Evolutionary conservation across 2,888 invertebrate genomes (phyloP), one percentile per base, ranked within the genome.

Genomic region (Mamestra brassicae): DNA sequence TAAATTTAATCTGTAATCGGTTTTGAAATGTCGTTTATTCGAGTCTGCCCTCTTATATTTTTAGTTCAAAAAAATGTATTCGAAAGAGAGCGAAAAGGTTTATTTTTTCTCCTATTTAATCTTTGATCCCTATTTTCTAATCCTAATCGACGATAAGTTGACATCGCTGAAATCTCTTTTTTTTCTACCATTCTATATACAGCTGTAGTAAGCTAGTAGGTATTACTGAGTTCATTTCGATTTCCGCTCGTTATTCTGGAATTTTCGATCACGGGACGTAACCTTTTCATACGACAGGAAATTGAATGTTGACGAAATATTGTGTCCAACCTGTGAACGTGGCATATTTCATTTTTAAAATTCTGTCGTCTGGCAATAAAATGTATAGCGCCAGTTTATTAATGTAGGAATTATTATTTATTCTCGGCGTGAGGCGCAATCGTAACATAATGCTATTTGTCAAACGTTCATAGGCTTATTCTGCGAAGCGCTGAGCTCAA

Each of bases 381-480:
- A 80, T 81, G 75, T 76, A 84, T 85, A 87, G 88, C 84, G 84
- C 75, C 71, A 80, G 87, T 88, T 86, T 90, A 89, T 89, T 90
- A 89, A 90, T 89, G 74, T 84, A 47, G 47, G 47, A 8, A 83
- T 87, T 89, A 89, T 89, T 87, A 88, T 88, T 90, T 91, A 90
- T 88, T 85, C 81, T 81, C 77, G 62, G 65, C 69, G 74, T 78
- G 87, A 89, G 73, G 89, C 85, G 89, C 91, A 92, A 93, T 93
- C 91, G 90, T 89, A 87, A 89, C 87, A 89, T 93, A 91, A 93
- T 93, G 90, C 90, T 94, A 93, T 94, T 95, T 94, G 94, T 94
- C 92, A 93, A 89, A 90, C 91, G 90, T 92, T 94, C 92, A 92
- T 93, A 90, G 92, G 93, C 93, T 94, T 94, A 94, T 93, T 93